Evolutionary conservation across 2,888 invertebrate genomes (phyloP).

Genomic region (Bunonema sp.): DNA sequence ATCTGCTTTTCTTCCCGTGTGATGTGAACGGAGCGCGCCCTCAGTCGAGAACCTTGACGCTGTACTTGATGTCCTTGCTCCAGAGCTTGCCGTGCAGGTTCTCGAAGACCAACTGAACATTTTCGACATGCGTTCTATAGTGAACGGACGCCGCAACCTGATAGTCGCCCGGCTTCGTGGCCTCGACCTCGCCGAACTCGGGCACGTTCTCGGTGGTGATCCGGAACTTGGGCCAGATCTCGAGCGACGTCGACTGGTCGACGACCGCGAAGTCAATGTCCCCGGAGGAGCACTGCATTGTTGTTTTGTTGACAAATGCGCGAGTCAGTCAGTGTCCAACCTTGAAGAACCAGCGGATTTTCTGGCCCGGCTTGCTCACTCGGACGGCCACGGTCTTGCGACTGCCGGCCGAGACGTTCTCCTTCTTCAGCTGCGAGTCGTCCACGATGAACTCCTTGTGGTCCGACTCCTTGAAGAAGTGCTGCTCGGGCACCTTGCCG

Average conservation of each 20-base stretch:
- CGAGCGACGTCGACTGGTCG: neutral
- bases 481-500: constrained; percentile 17
- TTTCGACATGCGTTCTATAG: no score
- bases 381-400: constrained; percentile 11
- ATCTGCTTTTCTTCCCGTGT: no score
- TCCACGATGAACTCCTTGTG: constrained; percentile 11
- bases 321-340: constrained; percentile 10
- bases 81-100: constrained; percentile 30
- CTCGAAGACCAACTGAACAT: constrained; percentile 30
- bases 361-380: constrained; percentile 7
- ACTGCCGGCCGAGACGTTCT: constrained; percentile 22
- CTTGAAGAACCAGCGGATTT: constrained; percentile 17
- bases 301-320: neutral
- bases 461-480: constrained; percentile 9
- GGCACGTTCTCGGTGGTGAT: constrained; percentile 32
- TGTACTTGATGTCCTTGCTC: constrained; percentile 31
- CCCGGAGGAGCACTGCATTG: neutral
- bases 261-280: neutral
- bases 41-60: no score
- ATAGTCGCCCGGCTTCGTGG: constrained; percentile 19
- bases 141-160: no score
- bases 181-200: constrained; percentile 20
- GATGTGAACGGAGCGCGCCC: no score
- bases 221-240: constrained; percentile 30
- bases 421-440: constrained; percentile 15